Conservation (phyloP, 1,140 invertebrate species). For the Megalonaias nervosa region DNA sequence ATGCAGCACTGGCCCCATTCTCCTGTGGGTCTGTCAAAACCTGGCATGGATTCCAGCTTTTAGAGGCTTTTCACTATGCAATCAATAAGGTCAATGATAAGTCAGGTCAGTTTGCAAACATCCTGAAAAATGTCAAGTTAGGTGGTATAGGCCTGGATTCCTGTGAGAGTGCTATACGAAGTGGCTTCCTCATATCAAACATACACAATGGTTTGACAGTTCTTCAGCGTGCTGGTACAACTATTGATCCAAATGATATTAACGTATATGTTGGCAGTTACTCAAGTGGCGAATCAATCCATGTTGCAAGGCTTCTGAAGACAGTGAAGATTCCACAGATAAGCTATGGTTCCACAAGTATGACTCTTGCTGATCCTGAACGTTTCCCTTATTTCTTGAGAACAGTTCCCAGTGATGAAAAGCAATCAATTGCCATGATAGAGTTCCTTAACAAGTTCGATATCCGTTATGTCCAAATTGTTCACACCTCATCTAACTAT, state of each 20-base stretch:
- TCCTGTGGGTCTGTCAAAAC: constrained; percentile 63
- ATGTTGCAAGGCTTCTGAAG: constrained; percentile 60
- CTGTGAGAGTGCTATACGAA: constrained; percentile 59
- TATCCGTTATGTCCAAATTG: constrained; percentile 64
- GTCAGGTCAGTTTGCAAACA: constrained; percentile 54
- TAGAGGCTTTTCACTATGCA: constrained; percentile 67
- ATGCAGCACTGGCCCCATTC: constrained; percentile 48
- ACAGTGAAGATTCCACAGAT: constrained; percentile 84
- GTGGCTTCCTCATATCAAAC: constrained; percentile 61
- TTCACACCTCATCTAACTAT: constrained; percentile 54
- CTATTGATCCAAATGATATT: constrained; percentile 53
- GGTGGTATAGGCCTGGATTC: constrained; percentile 64
- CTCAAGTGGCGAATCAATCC: constrained; percentile 59
- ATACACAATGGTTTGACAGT: constrained; percentile 56
- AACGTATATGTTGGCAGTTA: constrained; percentile 60
- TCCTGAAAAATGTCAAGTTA: constrained; percentile 55
- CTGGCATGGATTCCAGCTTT: constrained; percentile 62
- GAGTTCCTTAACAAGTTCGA: constrained; percentile 53
- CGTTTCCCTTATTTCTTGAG: constrained; percentile 85
- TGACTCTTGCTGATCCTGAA: constrained; percentile 81
- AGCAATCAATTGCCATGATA: constrained; percentile 82
- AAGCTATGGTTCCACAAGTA: constrained; percentile 84
- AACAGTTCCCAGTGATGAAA: constrained; percentile 85
- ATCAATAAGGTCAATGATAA: constrained; percentile 61
- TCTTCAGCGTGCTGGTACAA: constrained; percentile 43